These are phyloP conservation scores for Acrobasis suavella DNA, from an alignment of 2,888 invertebrate species.

Conservation along the genomic window DNA sequence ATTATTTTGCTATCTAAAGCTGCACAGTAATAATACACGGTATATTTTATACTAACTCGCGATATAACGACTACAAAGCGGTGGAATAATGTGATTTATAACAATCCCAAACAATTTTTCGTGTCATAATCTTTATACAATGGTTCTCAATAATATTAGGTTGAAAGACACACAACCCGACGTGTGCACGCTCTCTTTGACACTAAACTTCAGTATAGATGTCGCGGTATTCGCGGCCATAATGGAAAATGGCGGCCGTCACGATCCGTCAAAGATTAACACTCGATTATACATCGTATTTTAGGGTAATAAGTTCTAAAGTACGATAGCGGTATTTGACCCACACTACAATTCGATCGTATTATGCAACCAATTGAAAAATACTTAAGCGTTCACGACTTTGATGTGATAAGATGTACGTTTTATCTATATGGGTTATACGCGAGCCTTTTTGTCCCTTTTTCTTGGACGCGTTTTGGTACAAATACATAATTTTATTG, in stretches of 20 bases:
- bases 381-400: constrained; percentile 40
- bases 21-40: constrained; percentile 39
- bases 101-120: constrained; percentile 50
- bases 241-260: constrained; percentile 73
- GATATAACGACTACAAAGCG: constrained; percentile 40
- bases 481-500: constrained; percentile 43
- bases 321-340: constrained; percentile 32
- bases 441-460: constrained; percentile 50
- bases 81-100: constrained; percentile 42
- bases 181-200: constrained; percentile 67
- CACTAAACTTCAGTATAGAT: constrained; percentile 74
- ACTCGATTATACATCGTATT: constrained; percentile 43
- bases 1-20: constrained; percentile 69
- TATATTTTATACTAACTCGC: constrained; percentile 34
- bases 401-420: constrained; percentile 38
- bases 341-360: constrained; percentile 62
- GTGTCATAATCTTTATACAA: constrained; percentile 70
- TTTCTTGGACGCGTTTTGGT: constrained; percentile 49
- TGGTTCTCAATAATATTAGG: constrained; percentile 69
- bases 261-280: constrained; percentile 57
- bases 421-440: constrained; percentile 49
- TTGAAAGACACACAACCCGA: constrained; percentile 51
- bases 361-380: constrained; percentile 59
- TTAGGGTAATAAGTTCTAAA: not conserved
- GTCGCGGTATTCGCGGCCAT: constrained; percentile 72